phyloP scores from a whole-genome alignment of 2,797 vertebrate species.

The Vireo griseus region DNA sequence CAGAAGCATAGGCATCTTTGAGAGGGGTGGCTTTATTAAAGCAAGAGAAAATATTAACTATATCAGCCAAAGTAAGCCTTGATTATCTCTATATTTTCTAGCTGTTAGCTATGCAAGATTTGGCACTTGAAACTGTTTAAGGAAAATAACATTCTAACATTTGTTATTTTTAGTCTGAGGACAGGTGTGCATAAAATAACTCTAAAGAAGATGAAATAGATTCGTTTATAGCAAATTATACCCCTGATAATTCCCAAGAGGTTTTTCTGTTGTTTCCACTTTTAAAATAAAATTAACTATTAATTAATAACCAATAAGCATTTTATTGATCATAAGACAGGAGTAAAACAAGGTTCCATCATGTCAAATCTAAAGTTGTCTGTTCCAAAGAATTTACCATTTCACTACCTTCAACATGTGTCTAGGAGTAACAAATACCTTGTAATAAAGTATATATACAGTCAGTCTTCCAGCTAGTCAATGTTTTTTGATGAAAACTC shows the following conservation, averaged over 20 bases:
- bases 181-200: not conserved
- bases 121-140: not conserved
- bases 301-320: not conserved
- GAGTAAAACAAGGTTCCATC: not conserved
- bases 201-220: not conserved
- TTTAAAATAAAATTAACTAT: not conserved
- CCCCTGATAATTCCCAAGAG: not conserved
- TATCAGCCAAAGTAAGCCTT: not conserved
- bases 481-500: not conserved
- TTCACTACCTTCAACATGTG: not conserved
- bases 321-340: not conserved
- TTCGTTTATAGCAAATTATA: not conserved
- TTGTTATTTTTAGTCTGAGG: not conserved
- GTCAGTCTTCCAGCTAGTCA: not conserved
- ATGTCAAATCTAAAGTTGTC: not conserved
- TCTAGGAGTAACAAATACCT: not conserved
- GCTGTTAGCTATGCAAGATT: not conserved
- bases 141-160: not conserved
- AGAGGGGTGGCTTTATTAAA: not conserved
- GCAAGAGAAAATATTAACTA: not conserved
- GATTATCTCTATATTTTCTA: not conserved
- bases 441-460: not conserved
- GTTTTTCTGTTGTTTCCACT: not conserved
- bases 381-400: not conserved
- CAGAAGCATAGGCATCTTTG: not conserved